phyloP scores from a whole-genome alignment of 2,797 vertebrate species.

The Chloroceryle amazona region DNA sequence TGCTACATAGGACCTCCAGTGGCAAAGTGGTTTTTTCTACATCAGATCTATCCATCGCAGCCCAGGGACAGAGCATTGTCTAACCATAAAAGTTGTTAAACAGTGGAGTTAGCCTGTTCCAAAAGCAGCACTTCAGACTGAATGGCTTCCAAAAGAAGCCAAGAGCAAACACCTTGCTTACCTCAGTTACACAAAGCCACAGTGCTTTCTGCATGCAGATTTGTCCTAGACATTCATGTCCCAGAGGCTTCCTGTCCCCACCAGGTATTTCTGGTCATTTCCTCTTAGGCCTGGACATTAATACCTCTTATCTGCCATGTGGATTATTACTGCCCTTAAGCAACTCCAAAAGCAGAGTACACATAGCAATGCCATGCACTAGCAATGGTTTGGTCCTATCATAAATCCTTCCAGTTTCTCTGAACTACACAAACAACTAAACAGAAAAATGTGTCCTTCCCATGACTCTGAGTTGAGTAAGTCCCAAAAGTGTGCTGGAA shows the following conservation, averaged over 20 bases:
- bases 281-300: background rate
- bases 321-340: background rate
- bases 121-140: background rate
- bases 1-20: background rate
- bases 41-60: fast-evolving
- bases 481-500: background rate
- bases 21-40: background rate
- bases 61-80: fast-evolving
- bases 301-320: background rate
- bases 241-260: background rate
- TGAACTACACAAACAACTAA: background rate
- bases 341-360: background rate
- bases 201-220: background rate
- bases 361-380: background rate
- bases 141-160: background rate
- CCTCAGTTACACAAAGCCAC: background rate
- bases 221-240: background rate
- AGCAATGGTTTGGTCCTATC: background rate
- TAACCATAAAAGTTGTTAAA: background rate
- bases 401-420: background rate
- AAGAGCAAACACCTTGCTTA: background rate
- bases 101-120: background rate
- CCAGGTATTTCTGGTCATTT: background rate
- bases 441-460: background rate
- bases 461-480: background rate